Evolutionary conservation across 2,113 vertebrate genomes (phyloP), one percentile per base, ranked within the genome.

Genomic region (Hippocampus abdominalis): DNA sequence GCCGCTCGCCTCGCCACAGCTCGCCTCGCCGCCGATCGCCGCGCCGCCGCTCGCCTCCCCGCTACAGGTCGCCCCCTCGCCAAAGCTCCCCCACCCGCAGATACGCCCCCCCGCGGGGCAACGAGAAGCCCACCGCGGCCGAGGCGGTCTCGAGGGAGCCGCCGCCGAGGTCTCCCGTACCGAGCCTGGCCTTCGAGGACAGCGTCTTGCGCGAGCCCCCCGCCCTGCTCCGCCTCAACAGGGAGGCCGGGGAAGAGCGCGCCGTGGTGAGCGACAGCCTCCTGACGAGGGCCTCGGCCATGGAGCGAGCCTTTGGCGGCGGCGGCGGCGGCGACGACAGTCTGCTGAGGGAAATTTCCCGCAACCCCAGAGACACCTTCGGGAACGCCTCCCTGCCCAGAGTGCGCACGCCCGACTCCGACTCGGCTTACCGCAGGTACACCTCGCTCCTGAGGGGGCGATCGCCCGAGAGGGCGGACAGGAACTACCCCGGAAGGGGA

Each of bases 31-130:
- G 59, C 59, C 59, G 59, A 29, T 71, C 95, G 10, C 92, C 90
- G 68, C 83, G 82, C 0, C 92, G 92, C 13, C 86, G 81, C 53
- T 85, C 86, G 0, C 83, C 84, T 6, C 62, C 15, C 0, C 84
- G 70, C 51, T 71, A 77, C 68, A 74, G 72, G 49, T 85, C 88
- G 21, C 88, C 87, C 53, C 81, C 94, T 0, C 91, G 94, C 3
- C 92, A 94, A 20, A 93, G 90, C 48, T 95, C 95, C 0, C 93
- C 94, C 0, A 91, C 92, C 78, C 80, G 74, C 62, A 82, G 79
- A 7, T 23, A 77, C 0, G 27, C 4, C 46, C 42, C 66, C 29
- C 79, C 81, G 76, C 63, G 81, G 80, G 89, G 85, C 0, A 94
- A 94, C 0, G 92, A 94, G 25, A 94, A 91, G 70, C 89, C 92